Percentiles rank a stretch among this genome's conserved stretches.
Evolutionary conservation across 2,888 invertebrate species (phyloP).

Genomic region (Eilema sororculum): DNA sequence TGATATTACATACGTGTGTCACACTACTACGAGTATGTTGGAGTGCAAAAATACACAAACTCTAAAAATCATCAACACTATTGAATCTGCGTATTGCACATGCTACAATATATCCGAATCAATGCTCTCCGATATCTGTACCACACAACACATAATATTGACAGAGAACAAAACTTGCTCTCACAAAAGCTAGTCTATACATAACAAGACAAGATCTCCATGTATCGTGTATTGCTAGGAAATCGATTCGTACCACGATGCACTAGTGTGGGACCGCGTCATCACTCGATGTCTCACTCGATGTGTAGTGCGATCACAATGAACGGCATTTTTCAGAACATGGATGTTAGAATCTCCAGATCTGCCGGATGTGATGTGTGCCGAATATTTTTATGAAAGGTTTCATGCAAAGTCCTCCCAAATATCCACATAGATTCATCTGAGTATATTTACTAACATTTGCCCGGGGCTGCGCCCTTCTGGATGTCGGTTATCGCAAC

Average conservation of each 20-base stretch:
- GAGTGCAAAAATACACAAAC: too few relatives aligned
- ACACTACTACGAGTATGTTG: too few relatives aligned
- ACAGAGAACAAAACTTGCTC: neutral
- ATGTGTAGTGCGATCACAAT: constrained; percentile 11
- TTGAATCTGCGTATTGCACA: neutral
- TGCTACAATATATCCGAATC: neutral
- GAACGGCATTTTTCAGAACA: constrained; percentile 11
- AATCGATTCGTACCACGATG: constrained; percentile 32
- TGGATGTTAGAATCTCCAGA: neutral
- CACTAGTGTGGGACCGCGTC: neutral
- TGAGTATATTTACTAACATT: too few relatives aligned
- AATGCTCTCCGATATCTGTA: neutral
- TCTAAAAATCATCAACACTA: too few relatives aligned
- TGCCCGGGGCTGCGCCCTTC: too few relatives aligned
- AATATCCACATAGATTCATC: too few relatives aligned
- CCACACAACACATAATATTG: neutral
- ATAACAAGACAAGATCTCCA: constrained; percentile 19
- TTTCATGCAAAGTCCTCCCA: neutral
- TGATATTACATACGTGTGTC: too few relatives aligned
- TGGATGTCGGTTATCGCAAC: too few relatives aligned
- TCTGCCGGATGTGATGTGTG: too few relatives aligned
- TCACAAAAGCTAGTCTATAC: constrained; percentile 9
- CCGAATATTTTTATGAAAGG: too few relatives aligned
- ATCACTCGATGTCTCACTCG: neutral
- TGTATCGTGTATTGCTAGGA: constrained; percentile 27